These are phyloP conservation scores for Palaemon carinicauda DNA, from an alignment of 1,140 invertebrate species.

Conservation along the genomic window DNA sequence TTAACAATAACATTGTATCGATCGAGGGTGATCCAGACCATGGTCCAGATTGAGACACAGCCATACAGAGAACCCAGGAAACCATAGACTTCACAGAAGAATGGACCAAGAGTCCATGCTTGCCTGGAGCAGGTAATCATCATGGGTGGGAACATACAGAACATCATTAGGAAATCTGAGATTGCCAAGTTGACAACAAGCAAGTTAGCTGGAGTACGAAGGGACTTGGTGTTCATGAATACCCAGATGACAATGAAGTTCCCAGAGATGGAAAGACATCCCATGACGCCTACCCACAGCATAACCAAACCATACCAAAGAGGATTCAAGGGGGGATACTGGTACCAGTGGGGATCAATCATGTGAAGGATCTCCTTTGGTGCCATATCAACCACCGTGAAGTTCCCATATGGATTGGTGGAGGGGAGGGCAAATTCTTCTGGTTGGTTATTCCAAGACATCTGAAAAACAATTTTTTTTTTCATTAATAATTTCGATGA, in stretches of 20 bases:
- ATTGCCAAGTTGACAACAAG: slow-evolving; percentile 87
- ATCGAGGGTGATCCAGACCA: slow-evolving; percentile 62
- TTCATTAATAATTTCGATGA: too few relatives aligned
- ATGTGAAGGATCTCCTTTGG: slow-evolving; percentile 46
- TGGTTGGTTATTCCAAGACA: too few relatives aligned
- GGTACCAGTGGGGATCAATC: slow-evolving; percentile 66
- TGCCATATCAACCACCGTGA: slow-evolving; percentile 28
- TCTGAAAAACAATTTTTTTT: too few relatives aligned
- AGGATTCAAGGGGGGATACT: slow-evolving; percentile 80
- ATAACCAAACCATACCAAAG: slow-evolving; percentile 66
- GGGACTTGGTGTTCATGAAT: slow-evolving; percentile 78
- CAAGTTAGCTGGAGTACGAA: slow-evolving; percentile 84
- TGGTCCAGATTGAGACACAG: slow-evolving; percentile 60
- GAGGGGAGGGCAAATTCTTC: not conserved
- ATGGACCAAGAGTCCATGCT: slow-evolving; percentile 68
- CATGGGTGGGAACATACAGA: too few relatives aligned
- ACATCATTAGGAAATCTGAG: slow-evolving; percentile 74
- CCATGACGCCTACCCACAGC: slow-evolving; percentile 78
- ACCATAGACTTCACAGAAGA: slow-evolving; percentile 83
- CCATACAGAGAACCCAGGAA: slow-evolving; percentile 71
- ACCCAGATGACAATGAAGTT: slow-evolving; percentile 89
- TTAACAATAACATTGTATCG: slow-evolving; percentile 58
- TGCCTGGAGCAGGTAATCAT: slow-evolving; percentile 73
- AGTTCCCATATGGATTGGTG: not conserved
- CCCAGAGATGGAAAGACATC: slow-evolving; percentile 76